Base-by-base conservation (phyloP, 2,113 vertebrate species). In the Sula dactylatra region DNA sequence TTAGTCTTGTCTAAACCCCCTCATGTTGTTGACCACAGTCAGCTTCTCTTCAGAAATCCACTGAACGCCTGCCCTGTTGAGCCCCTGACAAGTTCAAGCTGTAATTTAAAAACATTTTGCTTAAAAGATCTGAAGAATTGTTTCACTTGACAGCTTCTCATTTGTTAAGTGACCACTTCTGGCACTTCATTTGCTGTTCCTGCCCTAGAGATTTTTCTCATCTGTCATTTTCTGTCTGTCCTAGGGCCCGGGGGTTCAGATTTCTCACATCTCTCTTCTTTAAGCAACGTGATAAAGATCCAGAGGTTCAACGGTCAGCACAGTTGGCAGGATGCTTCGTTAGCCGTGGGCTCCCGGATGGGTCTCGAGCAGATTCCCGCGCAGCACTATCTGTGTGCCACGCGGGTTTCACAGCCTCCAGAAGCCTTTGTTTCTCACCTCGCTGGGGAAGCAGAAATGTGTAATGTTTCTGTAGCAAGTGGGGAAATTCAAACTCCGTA, bases 1-100 rank as follows among this genome's bases (percentile, higher is more conserved):
- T 70, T 64, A 62, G 55, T 9, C 73, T 32, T 26, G 3, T 14
- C 38, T 54, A 17, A 70, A 26, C 10, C 17, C 22, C 11, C 10
- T 27, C 0, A 1, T 58, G 49, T 31, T 16, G 36, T 2, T 55
- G 42, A 32, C 25, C 3, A 3, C 29, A 7, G 34, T 26, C 13
- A 8, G 26, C 38, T 80, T 16, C 45, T 29, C 22, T 26, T 34
- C 22, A 14, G 10, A 50, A 50, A 29, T n/a, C 26, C 7, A 2
- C 24, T 7, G 15, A 31, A 4, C 27, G 1, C 32, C 11, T 49
- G 67, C 54, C 61, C 47, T 18, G 8, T 26, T 22, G 66, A 65
- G 73, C 14, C 22, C 42, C 22, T n/a, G 42, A 31, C 38, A 2
- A 0, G 2, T 25, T 67, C 42, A 4, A 74, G 69, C 67, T 56